Base-by-base conservation (phyloP, 1,140 invertebrate genomes). In the Homalodisca vitripennis region DNA sequence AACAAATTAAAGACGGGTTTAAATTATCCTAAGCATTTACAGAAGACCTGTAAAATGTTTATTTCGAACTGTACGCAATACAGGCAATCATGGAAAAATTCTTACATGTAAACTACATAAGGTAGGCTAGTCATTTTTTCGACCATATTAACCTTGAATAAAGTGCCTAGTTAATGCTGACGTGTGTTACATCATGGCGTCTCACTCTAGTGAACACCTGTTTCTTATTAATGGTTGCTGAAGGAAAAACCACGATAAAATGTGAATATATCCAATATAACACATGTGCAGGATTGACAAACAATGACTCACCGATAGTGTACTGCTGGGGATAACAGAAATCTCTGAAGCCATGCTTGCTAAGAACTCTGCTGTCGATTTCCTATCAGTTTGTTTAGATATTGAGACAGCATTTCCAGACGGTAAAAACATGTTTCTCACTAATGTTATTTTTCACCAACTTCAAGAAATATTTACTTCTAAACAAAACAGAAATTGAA, bases 181-280 rank as follows among this genome's bases (percentile, higher is more conserved):
- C 63, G 63, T 66, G 63, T 66, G 62, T 64, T 66, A 66, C 63
- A 31, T 66, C 63, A 66, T 66, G 20, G 63, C 2, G 63, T 47
- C 63, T 2, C 46, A 31, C 34, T n/a, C 27, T 17, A 60, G 29
- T 27, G 10, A 46, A 66, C 63, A 66, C 63, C 63, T 66, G 63
- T 46, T 64, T 26, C 6, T 31, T 20, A 41, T 41, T 41, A 41
- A 6, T 41, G 6, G n/a, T n/a, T n/a, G n/a, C n/a, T n/a, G n/a
- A n/a, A n/a, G n/a, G n/a, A n/a, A n/a, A n/a, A n/a, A n/a, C n/a
- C n/a, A n/a, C n/a, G n/a, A n/a, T n/a, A n/a, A n/a, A n/a, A n/a
- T n/a, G n/a, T n/a, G n/a, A n/a, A n/a, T n/a, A n/a, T n/a, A n/a
- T n/a, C n/a, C 34, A 41, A 41, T 10, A 41, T 41, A 41, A 41